Evolutionary conservation across 1,140 invertebrate species (phyloP), one percentile per base, ranked within the genome.

Genomic region (Drosophila ambigua): DNA sequence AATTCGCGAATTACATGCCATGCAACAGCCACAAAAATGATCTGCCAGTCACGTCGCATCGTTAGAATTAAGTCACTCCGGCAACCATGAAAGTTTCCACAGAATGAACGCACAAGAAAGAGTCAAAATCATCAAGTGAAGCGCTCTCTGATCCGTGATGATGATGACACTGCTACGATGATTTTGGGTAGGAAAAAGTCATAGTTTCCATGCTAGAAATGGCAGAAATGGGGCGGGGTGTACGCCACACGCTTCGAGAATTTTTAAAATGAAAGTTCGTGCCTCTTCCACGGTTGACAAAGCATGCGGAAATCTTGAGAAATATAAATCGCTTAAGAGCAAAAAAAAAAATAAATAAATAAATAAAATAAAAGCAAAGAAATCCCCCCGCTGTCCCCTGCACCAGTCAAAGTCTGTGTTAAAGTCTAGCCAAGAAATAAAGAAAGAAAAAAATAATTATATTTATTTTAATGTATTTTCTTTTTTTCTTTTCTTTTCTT

Each of bases 181-280:
- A 31, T 67, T 67, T 51, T 59, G 50, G 52, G 51, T 24, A 26
- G 53, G 69, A 54, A 11, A 39, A 11, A 39, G 11, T 50, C 69
- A 54, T 46, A 57, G 44, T 45, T 45, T 41, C 60, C 24, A 39
- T 31, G 31, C 9, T 20, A 44, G 55, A 67, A 55, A 24, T 24
- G 3, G 23, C 4, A 24, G 23, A 24, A 52, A 66, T 65, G 49
- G 53, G 76, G 49, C 53, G 57, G 75, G 15, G 46, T 45, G 28
- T 51, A 46, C 45, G 54, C 64, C 62, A 76, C 65, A 77, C 77
- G 78, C 71, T 82, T 72, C 61, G 81, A 87, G 83, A 87, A 87
- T 87, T 79, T 88, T 39, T 83, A 79, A 88, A 88, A 88, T 88
- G 83, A 88, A 88, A 88, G 83, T 88, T 88, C 83, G 83, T 88